Evolutionary conservation across 53 echinoderm and acorn worm genomes (phyloP).

Genomic region (Holothuria leucospilota): DNA sequence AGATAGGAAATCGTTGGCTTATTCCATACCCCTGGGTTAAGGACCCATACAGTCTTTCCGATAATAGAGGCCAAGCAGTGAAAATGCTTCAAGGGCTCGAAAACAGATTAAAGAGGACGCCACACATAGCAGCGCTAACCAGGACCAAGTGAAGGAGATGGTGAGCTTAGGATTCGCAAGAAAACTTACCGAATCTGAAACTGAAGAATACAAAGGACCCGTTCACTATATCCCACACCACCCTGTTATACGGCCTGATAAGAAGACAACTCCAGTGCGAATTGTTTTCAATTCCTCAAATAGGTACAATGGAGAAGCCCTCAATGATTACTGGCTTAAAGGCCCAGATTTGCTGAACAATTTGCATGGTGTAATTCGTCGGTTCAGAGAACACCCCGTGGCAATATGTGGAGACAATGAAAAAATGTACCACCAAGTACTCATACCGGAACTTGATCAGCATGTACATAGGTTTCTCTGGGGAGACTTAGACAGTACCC

Average conservation of each 20-base stretch:
- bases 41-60: conserved; percentile 11
- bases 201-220: conserved; percentile 24
- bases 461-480: conserved; percentile 37
- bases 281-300: conserved; percentile 24
- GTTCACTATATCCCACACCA: conserved; percentile 57
- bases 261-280: not conserved
- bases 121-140: not conserved
- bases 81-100: conserved; percentile 43
- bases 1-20: conserved; percentile 27
- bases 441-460: conserved; percentile 25
- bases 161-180: conserved; percentile 17
- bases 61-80: conserved; percentile 41
- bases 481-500: not conserved
- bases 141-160: conserved; percentile 35
- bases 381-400: conserved; percentile 16
- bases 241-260: conserved; percentile 8
- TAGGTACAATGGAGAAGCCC: conserved; percentile 17
- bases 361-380: conserved; percentile 15
- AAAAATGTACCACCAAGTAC: conserved; percentile 39
- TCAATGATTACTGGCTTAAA: conserved; percentile 42
- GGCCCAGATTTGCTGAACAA: conserved; percentile 41
- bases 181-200: not conserved
- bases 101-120: not conserved
- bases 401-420: conserved; percentile 9
- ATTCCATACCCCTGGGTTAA: conserved; percentile 47